A percentile compares a stretch with the other conserved stretches of the same genome.
Evolutionary conservation across 2,113 vertebrate genomes (phyloP).

Genomic region (Panthera leo): DNA sequence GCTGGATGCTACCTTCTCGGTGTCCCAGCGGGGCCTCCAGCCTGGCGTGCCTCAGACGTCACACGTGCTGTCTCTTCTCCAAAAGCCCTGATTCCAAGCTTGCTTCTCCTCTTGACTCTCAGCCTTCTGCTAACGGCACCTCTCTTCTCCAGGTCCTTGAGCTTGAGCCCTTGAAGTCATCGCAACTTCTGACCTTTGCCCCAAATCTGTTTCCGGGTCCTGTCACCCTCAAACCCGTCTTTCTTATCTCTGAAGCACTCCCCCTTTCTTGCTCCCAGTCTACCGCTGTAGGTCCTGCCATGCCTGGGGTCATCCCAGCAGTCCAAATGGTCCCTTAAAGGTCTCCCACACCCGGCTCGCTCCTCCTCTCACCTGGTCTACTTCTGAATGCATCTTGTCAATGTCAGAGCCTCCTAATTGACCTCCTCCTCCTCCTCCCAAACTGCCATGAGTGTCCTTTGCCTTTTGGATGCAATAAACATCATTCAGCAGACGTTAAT

Average conservation of each 20-base stretch:
- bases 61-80: accelerated
- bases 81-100: not conserved
- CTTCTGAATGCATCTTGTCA: not conserved
- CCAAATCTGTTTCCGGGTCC: not conserved
- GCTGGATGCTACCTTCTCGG: not conserved
- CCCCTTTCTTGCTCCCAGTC: not conserved
- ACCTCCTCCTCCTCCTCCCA: not conserved
- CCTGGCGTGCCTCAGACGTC: not conserved
- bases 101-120: not conserved
- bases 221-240: not conserved
- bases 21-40: not conserved
- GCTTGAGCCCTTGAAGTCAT: not conserved
- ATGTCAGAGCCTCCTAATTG: not conserved
- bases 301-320: not conserved
- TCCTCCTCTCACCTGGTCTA: not conserved
- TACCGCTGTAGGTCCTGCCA: not conserved
- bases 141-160: not conserved
- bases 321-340: too few relatives aligned
- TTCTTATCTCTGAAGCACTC: not conserved
- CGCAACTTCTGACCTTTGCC: not conserved
- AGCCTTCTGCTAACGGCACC: not conserved
- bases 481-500: not conserved
- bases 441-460: not conserved
- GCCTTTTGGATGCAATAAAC: not conserved
- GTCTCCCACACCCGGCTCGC: not conserved